phyloP scores from a whole-genome alignment of 2,888 invertebrate genomes.

The Eupithecia exiguata region DNA sequence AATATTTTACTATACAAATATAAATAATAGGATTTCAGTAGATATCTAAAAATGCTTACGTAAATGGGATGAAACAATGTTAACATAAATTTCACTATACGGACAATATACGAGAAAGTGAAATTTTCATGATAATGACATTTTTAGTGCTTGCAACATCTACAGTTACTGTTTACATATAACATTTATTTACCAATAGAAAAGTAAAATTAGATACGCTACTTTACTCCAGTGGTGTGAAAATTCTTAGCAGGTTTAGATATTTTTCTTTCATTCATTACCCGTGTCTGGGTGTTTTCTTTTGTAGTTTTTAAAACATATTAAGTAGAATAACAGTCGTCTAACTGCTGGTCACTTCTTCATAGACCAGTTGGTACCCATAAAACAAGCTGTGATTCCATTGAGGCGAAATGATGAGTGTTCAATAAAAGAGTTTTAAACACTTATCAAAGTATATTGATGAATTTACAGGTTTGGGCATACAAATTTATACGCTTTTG shows the following conservation, averaged over 20 bases:
- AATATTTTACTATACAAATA: conserved; percentile 38
- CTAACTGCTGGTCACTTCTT: neutral
- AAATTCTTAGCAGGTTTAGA: neutral
- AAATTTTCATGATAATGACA: neutral
- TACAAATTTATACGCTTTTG: too few relatives aligned
- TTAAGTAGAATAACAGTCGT: neutral
- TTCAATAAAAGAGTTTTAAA: too few relatives aligned
- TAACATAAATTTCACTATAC: neutral
- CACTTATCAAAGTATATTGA: too few relatives aligned
- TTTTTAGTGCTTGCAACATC: neutral
- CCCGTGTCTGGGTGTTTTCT: neutral
- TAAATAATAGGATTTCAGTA: neutral
- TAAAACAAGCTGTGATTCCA: too few relatives aligned
- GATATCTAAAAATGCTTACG: conserved; percentile 2
- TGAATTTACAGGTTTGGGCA: too few relatives aligned
- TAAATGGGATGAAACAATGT: neutral
- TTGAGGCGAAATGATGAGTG: neutral
- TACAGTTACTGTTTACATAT: neutral
- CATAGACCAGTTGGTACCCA: too few relatives aligned
- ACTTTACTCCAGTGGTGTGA: neutral
- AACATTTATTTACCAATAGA: neutral
- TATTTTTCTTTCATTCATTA: neutral
- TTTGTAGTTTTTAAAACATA: neutral
- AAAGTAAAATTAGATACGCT: neutral
- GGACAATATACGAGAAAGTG: neutral